Evolutionary conservation across 2,113 vertebrate species (phyloP).

Genomic region (Megaptera novaeangliae): DNA sequence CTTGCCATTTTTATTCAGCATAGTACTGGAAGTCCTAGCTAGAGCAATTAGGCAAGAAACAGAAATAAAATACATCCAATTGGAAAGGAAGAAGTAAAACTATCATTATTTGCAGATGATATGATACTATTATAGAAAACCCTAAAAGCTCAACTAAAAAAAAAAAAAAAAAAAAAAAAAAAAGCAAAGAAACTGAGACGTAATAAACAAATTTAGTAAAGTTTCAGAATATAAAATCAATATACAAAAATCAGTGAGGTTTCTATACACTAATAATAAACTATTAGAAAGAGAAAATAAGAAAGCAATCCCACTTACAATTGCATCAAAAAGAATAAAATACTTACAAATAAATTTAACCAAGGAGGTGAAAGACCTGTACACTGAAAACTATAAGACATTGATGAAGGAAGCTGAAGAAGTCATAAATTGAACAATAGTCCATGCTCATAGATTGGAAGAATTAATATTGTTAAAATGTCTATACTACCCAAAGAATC

Average conservation of each 20-base stretch:
- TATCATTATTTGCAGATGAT: not conserved
- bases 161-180: not conserved
- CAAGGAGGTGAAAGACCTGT: not conserved
- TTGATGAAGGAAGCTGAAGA: not conserved
- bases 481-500: not conserved
- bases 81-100: not conserved
- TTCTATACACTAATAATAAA: not conserved
- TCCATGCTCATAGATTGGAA: not conserved
- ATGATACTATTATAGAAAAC: not conserved
- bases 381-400: not conserved
- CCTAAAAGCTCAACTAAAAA: not conserved
- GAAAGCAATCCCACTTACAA: not conserved
- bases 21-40: not conserved
- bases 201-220: not conserved
- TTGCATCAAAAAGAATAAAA: not conserved
- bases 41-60: not conserved
- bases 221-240: not conserved
- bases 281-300: not conserved
- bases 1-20: not conserved
- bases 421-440: not conserved
- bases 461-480: not conserved
- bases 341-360: not conserved
- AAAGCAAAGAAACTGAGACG: not conserved
- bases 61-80: not conserved
- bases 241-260: not conserved